Evolutionary conservation across 2,113 vertebrate genomes (phyloP).

Genomic region (Mungos mungo): DNA sequence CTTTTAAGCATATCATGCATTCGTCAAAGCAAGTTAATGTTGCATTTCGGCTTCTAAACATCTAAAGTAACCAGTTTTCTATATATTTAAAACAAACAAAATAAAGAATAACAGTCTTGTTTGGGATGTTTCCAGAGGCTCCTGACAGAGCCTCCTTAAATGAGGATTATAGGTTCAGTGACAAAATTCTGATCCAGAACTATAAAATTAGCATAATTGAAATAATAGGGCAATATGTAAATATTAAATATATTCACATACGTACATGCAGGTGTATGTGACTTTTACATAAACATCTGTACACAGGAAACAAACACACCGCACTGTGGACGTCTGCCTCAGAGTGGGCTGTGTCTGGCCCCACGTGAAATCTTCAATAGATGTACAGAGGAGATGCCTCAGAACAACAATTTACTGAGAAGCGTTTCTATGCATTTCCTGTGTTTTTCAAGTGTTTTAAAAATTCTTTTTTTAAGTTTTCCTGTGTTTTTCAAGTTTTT

Average conservation of each 20-base stretch:
- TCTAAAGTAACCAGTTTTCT: background rate
- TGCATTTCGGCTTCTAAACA: background rate
- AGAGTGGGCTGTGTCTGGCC: background rate
- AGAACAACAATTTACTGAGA: background rate
- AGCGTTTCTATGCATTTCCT: background rate
- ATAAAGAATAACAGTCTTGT: background rate
- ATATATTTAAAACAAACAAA: background rate
- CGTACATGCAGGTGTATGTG: no score
- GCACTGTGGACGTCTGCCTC: accelerated
- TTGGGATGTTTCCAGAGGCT: background rate
- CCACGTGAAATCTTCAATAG: accelerated
- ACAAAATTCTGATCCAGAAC: background rate
- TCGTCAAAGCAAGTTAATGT: background rate
- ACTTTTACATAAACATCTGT: background rate
- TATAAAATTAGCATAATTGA: background rate
- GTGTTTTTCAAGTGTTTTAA: background rate
- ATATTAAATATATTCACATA: background rate
- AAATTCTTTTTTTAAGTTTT: background rate
- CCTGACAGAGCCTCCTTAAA: background rate
- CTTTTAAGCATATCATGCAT: background rate
- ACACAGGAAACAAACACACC: background rate
- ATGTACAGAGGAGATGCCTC: accelerated
- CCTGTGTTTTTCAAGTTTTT: background rate
- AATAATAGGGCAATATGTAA: background rate
- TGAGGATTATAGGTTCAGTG: background rate